phyloP scores from a whole-genome alignment of 2,888 invertebrate species.

The Chalcis sispes region DNA sequence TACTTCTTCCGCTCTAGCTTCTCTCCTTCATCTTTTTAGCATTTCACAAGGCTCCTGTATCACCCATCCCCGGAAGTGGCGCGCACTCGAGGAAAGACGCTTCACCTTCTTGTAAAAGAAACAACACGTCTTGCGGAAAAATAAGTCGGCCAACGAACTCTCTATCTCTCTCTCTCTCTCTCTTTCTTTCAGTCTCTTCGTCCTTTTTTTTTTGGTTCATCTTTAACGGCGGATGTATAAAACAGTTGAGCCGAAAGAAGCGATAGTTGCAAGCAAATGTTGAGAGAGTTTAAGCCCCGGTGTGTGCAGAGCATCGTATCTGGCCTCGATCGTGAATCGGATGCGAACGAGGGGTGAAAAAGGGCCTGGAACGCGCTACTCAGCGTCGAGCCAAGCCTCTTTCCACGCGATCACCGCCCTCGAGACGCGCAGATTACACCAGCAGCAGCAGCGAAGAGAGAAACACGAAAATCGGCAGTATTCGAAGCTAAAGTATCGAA shows the following conservation, averaged over 20 bases:
- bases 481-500: background rate
- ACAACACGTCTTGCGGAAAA: background rate
- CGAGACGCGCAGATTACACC: too few species aligned
- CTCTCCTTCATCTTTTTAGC: background rate
- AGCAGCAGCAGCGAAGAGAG: too few species aligned
- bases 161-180: background rate
- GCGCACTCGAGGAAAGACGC: slow-evolving; percentile 3
- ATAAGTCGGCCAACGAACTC: slow-evolving; percentile 37
- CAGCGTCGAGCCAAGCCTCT: slow-evolving; percentile 2
- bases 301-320: background rate
- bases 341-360: slow-evolving; percentile 14
- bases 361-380: slow-evolving; percentile 7
- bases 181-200: background rate
- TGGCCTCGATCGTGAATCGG: slow-evolving; percentile 26
- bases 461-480: background rate
- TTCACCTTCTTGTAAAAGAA: slow-evolving; percentile 23
- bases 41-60: slow-evolving; percentile 1
- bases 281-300: background rate
- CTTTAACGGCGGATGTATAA: too few species aligned
- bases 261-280: background rate
- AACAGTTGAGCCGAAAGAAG: background rate
- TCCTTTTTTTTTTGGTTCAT: background rate
- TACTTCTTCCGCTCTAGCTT: too few species aligned
- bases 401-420: background rate
- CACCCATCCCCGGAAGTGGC: background rate